Evolutionary conservation across 2,888 invertebrate genomes (phyloP), one percentile per base, ranked within the genome.

Genomic region (Lamproptera curius): DNA sequence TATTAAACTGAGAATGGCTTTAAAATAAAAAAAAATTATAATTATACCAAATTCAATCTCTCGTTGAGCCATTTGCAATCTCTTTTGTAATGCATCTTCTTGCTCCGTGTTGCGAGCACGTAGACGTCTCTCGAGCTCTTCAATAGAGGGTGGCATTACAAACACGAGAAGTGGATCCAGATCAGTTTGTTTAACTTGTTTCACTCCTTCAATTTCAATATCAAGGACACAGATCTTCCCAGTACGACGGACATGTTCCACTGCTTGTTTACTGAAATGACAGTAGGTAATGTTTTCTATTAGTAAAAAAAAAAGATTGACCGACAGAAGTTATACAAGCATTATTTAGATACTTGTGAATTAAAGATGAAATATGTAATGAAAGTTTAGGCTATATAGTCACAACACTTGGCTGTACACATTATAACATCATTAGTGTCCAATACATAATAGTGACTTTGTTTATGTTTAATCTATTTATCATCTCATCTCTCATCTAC

Each of bases 171-270:
- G 84, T 0, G 98, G 95, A 72, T 96, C 90, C 8, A 98, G 83
- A 65, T 94, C 91, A 15, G 94, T 93, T 47, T 91, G 89, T 67
- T 95, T 96, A 9, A 99, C 92, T 66, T 87, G 87, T 62, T 95
- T 95, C 0, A 98, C 98, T 14, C 98, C 99, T 84, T 98, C 95
- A 44, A 96, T 92, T 64, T 99, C 98, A 58, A 99, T 96, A 72
- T 99, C 99, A 57, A 99, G 82, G 1, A 99, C 92, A 70, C 98
- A 98, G 34, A 98, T 92, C 70, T 94, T 94, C 1, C 98, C 98
- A 11, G 91, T 88, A 11, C 89, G 82, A 52, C 92, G 91, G 0
- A 99, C 95, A 53, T 92, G 92, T 60, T 93, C 91, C 0, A 99
- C 95, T 0, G 98, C 94, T 61, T 89, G 88, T 78, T 96, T 95